phyloP scores from a whole-genome alignment of 2,113 vertebrate genomes.

The Pelecanus crispus region DNA sequence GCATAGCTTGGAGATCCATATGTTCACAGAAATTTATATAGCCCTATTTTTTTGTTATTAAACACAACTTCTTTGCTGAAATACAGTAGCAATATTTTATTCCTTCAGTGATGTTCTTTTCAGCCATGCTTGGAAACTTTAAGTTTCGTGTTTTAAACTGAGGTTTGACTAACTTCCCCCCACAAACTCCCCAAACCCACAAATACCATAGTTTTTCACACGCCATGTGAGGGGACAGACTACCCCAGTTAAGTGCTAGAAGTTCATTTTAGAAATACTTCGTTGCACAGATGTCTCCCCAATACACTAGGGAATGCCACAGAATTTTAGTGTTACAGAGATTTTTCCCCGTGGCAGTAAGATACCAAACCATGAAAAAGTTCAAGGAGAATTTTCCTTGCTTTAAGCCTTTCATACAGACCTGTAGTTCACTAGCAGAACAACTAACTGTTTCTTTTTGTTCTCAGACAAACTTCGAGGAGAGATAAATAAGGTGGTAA shows the following conservation, averaged over 20 bases:
- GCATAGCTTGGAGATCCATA: not conserved
- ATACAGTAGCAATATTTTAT: not conserved
- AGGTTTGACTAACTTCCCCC: not conserved
- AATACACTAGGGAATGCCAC: not conserved
- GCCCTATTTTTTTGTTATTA: not conserved
- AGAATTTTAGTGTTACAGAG: not conserved
- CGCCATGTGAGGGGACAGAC: not conserved
- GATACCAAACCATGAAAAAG: not conserved
- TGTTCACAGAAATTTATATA: not conserved
- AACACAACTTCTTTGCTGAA: not conserved
- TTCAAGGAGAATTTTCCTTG: not conserved
- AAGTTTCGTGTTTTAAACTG: not conserved
- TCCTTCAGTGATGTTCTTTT: not conserved
- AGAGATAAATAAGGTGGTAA: slow-evolving; percentile 99
- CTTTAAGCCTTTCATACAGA: not conserved
- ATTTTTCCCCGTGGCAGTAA: not conserved
- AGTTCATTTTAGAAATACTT: not conserved
- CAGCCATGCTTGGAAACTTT: not conserved
- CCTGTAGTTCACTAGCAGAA: not conserved
- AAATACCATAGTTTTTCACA: not conserved
- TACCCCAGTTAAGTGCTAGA: not conserved
- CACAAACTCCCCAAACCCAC: not conserved
- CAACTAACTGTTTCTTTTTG: not conserved
- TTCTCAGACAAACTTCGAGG: slow-evolving; percentile 89
- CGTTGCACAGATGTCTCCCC: not conserved